Conservation (phyloP, 2,797 vertebrate genomes). For the Acanthornis magna region DNA sequence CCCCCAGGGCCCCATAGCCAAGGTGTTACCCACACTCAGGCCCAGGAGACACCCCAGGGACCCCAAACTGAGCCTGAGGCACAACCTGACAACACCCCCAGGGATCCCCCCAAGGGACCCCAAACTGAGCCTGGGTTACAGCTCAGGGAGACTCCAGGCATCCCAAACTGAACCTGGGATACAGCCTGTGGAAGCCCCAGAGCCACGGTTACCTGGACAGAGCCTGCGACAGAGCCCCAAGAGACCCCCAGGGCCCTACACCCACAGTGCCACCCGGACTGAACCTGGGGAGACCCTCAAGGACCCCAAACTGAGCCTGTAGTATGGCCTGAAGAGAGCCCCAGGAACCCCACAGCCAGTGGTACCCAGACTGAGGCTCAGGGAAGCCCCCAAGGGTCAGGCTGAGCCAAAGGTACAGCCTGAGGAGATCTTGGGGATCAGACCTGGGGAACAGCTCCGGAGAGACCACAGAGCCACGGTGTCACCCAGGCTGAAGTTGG, state of each 20-base stretch:
- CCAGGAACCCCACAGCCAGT: neutral
- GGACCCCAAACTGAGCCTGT: neutral
- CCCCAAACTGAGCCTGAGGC: neutral
- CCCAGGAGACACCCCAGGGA: neutral
- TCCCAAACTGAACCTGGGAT: too few species aligned
- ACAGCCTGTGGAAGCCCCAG: too few species aligned
- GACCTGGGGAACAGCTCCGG: too few species aligned
- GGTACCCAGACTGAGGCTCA: too few species aligned
- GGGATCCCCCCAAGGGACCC: neutral
- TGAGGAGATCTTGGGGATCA: neutral
- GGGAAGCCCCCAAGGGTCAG: too few species aligned
- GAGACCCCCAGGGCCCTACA: too few species aligned
- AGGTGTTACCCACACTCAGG: neutral
- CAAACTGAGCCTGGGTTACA: neutral
- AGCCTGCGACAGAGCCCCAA: too few species aligned
- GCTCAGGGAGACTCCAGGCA: too few species aligned
- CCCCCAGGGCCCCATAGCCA: neutral
- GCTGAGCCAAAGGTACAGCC: neutral
- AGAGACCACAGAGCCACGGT: neutral
- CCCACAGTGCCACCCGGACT: neutral
- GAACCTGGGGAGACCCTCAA: too few species aligned
- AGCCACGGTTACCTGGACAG: too few species aligned
- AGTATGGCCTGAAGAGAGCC: rapidly evolving
- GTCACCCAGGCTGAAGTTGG: rapidly evolving
- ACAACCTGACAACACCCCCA: neutral